Evolutionary conservation across 2,113 vertebrate genomes (phyloP).

Genomic region (Hemiprocne comata): DNA sequence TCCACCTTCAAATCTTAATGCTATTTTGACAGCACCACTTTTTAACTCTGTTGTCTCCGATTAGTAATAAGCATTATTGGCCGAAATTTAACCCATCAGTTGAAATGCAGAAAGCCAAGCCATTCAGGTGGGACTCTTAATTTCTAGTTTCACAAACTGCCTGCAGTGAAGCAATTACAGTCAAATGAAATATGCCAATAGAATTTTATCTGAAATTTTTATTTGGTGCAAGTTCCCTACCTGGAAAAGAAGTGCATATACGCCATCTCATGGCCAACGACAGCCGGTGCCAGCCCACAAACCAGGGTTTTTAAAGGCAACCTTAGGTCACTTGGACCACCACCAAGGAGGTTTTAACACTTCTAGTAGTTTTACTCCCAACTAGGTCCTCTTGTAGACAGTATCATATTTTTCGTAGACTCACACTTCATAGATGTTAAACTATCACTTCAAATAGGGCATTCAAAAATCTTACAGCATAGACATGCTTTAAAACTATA

Average conservation of each 20-base stretch:
- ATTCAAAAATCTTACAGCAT: no score
- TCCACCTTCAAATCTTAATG: background rate
- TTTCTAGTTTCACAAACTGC: background rate
- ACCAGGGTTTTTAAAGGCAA: no score
- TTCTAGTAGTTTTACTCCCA: accelerated
- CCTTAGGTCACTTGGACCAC: accelerated
- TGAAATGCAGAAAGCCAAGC: background rate
- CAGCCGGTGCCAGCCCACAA: background rate
- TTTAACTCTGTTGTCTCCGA: background rate
- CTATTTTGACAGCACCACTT: background rate
- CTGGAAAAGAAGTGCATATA: background rate
- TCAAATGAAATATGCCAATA: background rate
- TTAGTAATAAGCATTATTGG: background rate
- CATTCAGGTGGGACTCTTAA: background rate
- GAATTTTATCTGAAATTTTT: background rate
- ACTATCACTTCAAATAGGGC: no score
- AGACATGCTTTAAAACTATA: background rate
- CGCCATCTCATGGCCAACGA: background rate
- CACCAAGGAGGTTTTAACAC: accelerated
- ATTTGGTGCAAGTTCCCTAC: accelerated
- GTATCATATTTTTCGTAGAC: accelerated
- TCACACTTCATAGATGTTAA: accelerated
- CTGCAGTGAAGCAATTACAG: background rate
- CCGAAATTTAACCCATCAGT: background rate
- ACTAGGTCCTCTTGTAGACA: accelerated